Conservation (phyloP, 35 echinoderm and acorn worm genomes). For the Heliocidaris erythrogramma region DNA sequence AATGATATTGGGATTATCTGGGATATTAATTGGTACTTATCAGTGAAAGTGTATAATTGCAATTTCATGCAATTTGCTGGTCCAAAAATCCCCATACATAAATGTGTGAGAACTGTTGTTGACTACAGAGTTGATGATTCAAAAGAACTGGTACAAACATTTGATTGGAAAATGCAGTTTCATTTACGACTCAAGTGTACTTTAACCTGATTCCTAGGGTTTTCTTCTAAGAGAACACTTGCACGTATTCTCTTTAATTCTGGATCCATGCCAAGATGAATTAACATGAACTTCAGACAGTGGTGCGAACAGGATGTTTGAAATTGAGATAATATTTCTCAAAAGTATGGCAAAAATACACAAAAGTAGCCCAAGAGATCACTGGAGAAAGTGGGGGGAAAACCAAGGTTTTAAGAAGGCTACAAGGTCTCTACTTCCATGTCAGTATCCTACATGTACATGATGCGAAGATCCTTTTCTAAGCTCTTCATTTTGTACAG, state of each 20-base stretch:
- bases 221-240: background rate
- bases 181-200: no score
- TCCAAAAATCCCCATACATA: no score
- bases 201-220: no score
- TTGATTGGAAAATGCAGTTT: no score
- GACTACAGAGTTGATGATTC: no score
- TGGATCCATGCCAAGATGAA: background rate
- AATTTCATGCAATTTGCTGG: no score
- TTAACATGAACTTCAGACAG: background rate
- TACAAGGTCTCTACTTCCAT: background rate
- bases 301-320: background rate
- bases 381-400: background rate
- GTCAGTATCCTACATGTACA: background rate
- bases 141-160: no score
- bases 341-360: background rate
- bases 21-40: no score
- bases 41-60: no score
- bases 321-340: background rate
- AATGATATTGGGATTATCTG: no score
- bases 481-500: background rate
- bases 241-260: background rate
- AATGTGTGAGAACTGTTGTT: no score
- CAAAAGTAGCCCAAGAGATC: background rate
- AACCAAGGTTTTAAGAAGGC: background rate
- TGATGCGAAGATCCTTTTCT: background rate